These are phyloP conservation scores for Typhlichthys subterraneus DNA, from an alignment of 2,797 vertebrate species.

Conservation along the genomic window DNA sequence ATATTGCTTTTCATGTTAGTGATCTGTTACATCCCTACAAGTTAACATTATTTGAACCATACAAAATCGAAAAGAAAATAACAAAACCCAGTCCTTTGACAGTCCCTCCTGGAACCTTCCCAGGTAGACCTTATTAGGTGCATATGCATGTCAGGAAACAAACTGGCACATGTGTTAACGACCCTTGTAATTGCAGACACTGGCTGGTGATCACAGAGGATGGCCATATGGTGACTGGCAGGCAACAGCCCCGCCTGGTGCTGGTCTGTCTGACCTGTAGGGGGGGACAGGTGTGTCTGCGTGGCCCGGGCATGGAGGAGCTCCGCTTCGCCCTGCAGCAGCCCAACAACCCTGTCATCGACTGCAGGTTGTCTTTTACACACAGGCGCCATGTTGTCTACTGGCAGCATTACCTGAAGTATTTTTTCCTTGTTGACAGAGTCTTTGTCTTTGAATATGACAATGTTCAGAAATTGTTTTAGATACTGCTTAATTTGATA, in stretches of 20 bases:
- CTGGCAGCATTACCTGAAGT: not conserved
- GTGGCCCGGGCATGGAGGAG: constrained; percentile 81
- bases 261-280: constrained; percentile 77
- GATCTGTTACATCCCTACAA: too few relatives aligned
- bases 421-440: not conserved
- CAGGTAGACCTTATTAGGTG: too few relatives aligned
- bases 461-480: not conserved
- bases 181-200: constrained; percentile 74
- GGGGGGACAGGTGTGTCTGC: constrained; percentile 68
- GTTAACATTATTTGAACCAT: too few relatives aligned
- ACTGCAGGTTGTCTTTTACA: constrained; percentile 82
- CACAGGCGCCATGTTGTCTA: not conserved
- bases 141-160: not conserved
- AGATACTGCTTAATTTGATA: too few relatives aligned
- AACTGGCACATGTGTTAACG: constrained; percentile 7
- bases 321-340: constrained; percentile 75
- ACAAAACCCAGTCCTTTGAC: too few relatives aligned
- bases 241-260: constrained; percentile 90
- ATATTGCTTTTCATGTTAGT: too few relatives aligned
- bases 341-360: constrained; percentile 60
- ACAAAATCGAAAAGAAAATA: too few relatives aligned
- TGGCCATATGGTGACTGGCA: constrained; percentile 88
- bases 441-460: too few relatives aligned
- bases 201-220: constrained; percentile 90
- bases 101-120: too few relatives aligned